Evolutionary conservation across 2,113 vertebrate species (phyloP), one percentile per base, ranked within the genome.

Genomic region (Malaclemys terrapin): DNA sequence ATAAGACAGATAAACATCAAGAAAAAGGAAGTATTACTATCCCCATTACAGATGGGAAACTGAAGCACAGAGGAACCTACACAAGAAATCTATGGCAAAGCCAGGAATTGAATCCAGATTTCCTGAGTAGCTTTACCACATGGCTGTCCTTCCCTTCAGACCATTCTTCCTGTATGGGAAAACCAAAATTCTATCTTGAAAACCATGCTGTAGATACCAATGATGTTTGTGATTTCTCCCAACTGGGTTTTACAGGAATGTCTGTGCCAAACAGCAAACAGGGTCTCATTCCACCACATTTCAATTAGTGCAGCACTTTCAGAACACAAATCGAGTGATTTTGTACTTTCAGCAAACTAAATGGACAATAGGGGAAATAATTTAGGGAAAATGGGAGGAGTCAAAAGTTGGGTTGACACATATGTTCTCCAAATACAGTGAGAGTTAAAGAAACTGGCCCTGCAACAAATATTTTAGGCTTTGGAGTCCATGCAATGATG

Each of bases 401-500:
- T 85, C 53, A 88, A 78, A 95, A 89, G 45, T 94, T 78, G 87
- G 80, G 88, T 69, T 88, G 90, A 95, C 85, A 84, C 20, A 59
- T 87, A 80, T 82, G 87, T 94, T 96, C 92, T 89, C 87, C 10
- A 7, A 96, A 97, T 65, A 95, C 85, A 89, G 54, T 76, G 90
- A 91, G 94, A 96, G 96, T 95, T 97, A 96, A 96, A 72, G 19
- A n/a, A 97, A 91, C 89, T 94, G 80, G 52, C 91, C 88, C 88
- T 90, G 90, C 90, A 93, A 59, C 2, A 84, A 72, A 84, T 95
- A 96, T 96, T 95, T 97, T 76, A 87, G 82, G 88, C 84, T 96
- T 88, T 91, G 91, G 92, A 86, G 81, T 94, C 93, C 94, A 91
- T 91, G 95, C 88, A 92, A 85, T 89, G 81, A 97, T 91, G 92